These are phyloP conservation scores for Dromius quadrimaculatus DNA, from an alignment of 2,888 invertebrate genomes.

Conservation along the genomic window DNA sequence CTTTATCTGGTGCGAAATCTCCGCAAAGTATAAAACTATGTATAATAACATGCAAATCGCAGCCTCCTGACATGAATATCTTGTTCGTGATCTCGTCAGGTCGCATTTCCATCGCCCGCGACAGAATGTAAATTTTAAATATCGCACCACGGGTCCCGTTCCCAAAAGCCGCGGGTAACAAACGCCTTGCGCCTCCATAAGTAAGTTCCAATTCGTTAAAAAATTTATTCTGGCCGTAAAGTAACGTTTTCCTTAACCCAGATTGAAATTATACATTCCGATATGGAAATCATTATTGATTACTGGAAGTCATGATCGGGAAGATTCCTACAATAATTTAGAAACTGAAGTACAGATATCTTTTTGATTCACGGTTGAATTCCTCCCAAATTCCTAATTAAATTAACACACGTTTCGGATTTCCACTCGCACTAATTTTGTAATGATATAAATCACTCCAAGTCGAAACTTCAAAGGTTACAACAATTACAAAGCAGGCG, in stretches of 20 bases:
- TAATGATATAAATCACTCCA: conserved; percentile 45
- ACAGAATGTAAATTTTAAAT: conserved; percentile 27
- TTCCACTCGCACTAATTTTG: conserved; percentile 1
- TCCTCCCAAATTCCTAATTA: not conserved
- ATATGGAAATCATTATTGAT: too few relatives aligned
- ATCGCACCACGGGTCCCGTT: conserved; percentile 12
- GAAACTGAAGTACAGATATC: too few relatives aligned
- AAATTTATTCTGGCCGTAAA: too few relatives aligned
- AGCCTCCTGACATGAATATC: conserved; percentile 28
- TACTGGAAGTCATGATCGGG: too few relatives aligned
- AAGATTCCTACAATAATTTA: too few relatives aligned
- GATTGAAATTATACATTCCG: too few relatives aligned
- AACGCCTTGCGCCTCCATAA: not conserved
- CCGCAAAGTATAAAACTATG: conserved; percentile 22
- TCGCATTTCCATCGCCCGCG: not conserved
- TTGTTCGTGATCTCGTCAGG: conserved; percentile 21
- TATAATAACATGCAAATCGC: conserved; percentile 35
- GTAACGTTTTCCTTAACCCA: too few relatives aligned
- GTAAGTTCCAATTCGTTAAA: not conserved
- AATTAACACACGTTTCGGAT: not conserved
- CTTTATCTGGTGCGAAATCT: conserved; percentile 17
- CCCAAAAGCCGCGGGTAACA: conserved; percentile 19
- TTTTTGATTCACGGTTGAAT: not conserved
- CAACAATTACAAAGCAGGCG: conserved; percentile 42
- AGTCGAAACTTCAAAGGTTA: conserved; percentile 42